A percentile compares a stretch with the other conserved stretches of the same genome.
Evolutionary conservation across 1,140 invertebrate genomes (phyloP).

Genomic region (Olivierus martensii): DNA sequence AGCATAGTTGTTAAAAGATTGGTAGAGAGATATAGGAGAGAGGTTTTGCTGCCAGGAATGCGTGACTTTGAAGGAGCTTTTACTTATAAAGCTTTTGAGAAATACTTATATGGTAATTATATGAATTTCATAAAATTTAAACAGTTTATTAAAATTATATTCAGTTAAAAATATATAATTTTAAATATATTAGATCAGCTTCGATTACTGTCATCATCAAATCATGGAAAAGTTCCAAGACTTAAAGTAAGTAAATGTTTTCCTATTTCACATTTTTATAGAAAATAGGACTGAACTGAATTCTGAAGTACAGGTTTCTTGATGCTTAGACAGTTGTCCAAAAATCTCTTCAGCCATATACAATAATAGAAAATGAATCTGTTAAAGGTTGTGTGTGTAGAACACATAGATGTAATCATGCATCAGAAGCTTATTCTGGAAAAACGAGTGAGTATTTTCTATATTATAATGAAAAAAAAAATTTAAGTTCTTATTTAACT

Average conservation of each 20-base stretch:
- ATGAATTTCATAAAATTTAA: background rate
- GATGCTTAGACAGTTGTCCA: background rate
- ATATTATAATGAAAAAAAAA: too few relatives aligned
- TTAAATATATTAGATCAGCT: constrained; percentile 16
- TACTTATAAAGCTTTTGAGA: constrained; percentile 75
- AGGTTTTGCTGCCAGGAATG: constrained; percentile 51
- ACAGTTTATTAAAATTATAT: background rate
- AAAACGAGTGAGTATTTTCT: background rate
- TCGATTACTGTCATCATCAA: constrained; percentile 19
- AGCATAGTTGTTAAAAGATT: constrained; percentile 63
- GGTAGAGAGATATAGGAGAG: constrained; percentile 60
- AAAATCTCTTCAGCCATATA: too few relatives aligned
- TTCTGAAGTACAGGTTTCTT: background rate
- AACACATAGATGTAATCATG: background rate
- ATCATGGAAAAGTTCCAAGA: constrained; percentile 18
- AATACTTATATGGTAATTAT: constrained; percentile 64
- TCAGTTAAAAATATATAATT: background rate
- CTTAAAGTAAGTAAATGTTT: constrained; percentile 5
- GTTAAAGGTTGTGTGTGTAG: background rate
- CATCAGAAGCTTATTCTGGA: background rate
- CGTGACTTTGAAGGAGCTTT: constrained; percentile 53
- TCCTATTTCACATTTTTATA: background rate
- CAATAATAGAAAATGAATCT: too few relatives aligned
- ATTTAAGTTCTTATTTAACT: too few relatives aligned
- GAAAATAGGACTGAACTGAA: background rate